phyloP scores from a whole-genome alignment of 1,140 invertebrate genomes.

The Notospermus geniculatus region DNA sequence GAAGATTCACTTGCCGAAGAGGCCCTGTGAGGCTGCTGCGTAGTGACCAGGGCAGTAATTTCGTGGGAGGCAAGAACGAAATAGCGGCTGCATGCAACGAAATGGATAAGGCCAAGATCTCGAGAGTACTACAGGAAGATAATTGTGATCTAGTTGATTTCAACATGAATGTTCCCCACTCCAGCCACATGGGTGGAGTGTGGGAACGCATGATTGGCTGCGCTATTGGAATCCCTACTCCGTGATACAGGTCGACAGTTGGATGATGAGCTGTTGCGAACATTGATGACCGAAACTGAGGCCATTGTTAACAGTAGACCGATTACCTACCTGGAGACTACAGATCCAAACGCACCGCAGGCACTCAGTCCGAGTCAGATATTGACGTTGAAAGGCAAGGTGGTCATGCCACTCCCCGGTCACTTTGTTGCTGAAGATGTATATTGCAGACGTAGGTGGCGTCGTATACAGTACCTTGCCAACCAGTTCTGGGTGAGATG shows the following conservation, averaged over 20 bases:
- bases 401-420: not conserved
- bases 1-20: conserved; percentile 23
- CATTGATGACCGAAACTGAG: conserved; percentile 11
- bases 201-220: conserved; percentile 11
- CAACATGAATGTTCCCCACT: conserved; percentile 2
- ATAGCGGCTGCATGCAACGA: not conserved
- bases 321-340: not conserved
- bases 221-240: not conserved
- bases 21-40: conserved; percentile 8
- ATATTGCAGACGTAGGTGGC: conserved; percentile 15
- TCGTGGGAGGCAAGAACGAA: not conserved
- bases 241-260: not conserved
- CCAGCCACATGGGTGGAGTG: conserved; percentile 10
- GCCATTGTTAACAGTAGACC: conserved; percentile 3
- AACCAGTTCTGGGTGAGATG: conserved; percentile 25
- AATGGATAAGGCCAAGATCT: conserved; percentile 1
- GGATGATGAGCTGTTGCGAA: conserved; percentile 9
- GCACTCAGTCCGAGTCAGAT: conserved; percentile 4
- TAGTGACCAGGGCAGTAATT: conserved; percentile 12
- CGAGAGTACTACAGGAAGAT: not conserved
- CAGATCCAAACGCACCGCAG: not conserved
- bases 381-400: conserved; percentile 1
- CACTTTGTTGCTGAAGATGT: not conserved
- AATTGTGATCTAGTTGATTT: conserved; percentile 13
- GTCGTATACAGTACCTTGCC: conserved; percentile 18